phyloP scores from a whole-genome alignment of 2,888 invertebrate genomes.

The Apocheima hispidaria region DNA sequence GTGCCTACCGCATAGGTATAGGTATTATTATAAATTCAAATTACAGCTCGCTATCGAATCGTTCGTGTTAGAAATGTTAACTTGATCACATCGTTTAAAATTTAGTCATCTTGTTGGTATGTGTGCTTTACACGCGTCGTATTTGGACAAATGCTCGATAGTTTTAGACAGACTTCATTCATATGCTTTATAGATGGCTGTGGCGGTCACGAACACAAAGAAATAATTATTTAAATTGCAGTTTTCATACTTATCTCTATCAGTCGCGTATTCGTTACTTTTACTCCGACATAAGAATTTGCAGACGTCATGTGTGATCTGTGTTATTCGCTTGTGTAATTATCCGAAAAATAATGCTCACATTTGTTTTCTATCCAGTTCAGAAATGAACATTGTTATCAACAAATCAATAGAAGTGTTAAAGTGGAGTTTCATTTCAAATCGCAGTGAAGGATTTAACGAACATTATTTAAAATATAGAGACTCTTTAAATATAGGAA shows the following conservation, averaged over 20 bases:
- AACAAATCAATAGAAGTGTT: conserved; percentile 38
- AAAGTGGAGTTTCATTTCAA: conserved; percentile 38
- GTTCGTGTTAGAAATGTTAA: conserved; percentile 54
- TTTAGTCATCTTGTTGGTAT: conserved; percentile 44
- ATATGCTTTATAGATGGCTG: conserved; percentile 29
- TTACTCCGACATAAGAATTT: conserved; percentile 33
- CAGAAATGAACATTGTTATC: conserved; percentile 44
- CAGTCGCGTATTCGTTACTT: conserved; percentile 5
- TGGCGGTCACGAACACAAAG: conserved; percentile 20
- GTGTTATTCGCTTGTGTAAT: conserved; percentile 28
- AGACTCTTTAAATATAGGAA: conserved; percentile 25
- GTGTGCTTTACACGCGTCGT: conserved; percentile 33
- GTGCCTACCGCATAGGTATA: conserved; percentile 42
- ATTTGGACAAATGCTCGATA: conserved; percentile 40
- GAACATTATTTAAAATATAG: conserved; percentile 30
- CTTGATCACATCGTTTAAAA: conserved; percentile 48
- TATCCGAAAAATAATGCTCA: conserved; percentile 4
- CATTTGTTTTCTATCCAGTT: conserved; percentile 31
- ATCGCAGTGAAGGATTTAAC: conserved; percentile 45
- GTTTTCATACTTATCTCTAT: conserved; percentile 12
- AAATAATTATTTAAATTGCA: conserved; percentile 13
- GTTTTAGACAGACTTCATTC: conserved; percentile 38
- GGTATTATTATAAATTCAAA: conserved; percentile 57
- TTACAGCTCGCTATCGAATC: conserved; percentile 46
- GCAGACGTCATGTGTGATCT: conserved; percentile 12